Percentiles rank a stretch among this genome's conserved stretches.
Conservation (phyloP, 2,797 vertebrate species). For the Vespertilio murinus region DNA sequence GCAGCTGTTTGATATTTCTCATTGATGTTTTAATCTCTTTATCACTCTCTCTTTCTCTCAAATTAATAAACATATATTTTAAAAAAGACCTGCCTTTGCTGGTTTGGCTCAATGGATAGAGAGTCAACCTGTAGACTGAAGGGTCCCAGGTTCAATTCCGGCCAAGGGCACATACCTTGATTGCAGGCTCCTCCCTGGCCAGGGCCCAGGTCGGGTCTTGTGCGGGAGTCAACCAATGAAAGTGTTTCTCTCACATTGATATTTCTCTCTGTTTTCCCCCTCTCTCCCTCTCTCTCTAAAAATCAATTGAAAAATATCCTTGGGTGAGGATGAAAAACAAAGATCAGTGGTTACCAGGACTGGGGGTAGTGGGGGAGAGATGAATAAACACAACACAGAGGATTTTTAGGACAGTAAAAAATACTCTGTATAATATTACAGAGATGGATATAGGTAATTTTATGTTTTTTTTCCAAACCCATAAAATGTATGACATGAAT, state of each 20-base stretch:
- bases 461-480: neutral
- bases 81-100: too few relatives aligned
- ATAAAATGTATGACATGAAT: neutral
- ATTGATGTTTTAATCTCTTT: too few relatives aligned
- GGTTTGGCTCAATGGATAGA: too few relatives aligned
- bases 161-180: too few relatives aligned
- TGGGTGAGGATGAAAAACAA: too few relatives aligned
- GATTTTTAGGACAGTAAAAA: neutral
- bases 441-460: neutral
- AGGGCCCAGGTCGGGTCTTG: too few relatives aligned
- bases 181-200: too few relatives aligned
- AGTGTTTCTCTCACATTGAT: neutral
- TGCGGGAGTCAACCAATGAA: neutral
- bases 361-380: neutral
- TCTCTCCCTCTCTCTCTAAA: neutral
- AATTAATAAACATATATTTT: too few relatives aligned
- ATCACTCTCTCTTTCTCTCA: too few relatives aligned
- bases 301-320: neutral
- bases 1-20: neutral
- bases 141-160: too few relatives aligned
- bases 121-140: too few relatives aligned
- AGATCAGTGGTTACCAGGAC: neutral
- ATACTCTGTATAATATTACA: neutral
- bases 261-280: neutral
- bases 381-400: neutral